Percentiles rank a stretch among this genome's conserved stretches.
Evolutionary conservation across 2,888 invertebrate species (phyloP).

Genomic region (Hemaris fuciformis): DNA sequence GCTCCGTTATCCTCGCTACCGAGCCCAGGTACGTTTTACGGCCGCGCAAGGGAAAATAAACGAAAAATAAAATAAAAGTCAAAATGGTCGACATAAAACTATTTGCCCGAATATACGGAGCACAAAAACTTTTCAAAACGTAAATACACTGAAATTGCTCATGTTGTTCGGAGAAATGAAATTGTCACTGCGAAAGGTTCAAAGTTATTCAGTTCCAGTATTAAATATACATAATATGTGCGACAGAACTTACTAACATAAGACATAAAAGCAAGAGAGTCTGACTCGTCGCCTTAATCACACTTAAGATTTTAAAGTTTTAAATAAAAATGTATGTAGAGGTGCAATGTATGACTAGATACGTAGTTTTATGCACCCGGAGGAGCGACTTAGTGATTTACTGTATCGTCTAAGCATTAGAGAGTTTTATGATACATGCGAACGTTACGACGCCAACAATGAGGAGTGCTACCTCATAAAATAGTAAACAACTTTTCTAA

Average conservation of each 20-base stretch:
- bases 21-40: conserved; percentile 79
- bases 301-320: neutral
- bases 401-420: conserved; percentile 45
- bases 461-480: conserved; percentile 52
- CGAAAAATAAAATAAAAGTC: conserved; percentile 82
- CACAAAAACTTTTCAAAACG: conserved; percentile 60
- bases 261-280: neutral
- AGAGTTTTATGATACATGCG: conserved; percentile 49
- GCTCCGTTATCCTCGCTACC: conserved; percentile 76
- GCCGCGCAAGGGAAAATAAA: conserved; percentile 79
- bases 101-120: conserved; percentile 69
- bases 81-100: conserved; percentile 79
- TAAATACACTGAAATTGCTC: conserved; percentile 44
- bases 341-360: conserved; percentile 16
- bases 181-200: conserved; percentile 21
- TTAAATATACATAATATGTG: neutral
- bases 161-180: conserved; percentile 40
- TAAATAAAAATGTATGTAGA: neutral
- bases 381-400: conserved; percentile 40
- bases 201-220: neutral
- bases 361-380: conserved; percentile 15
- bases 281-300: neutral
- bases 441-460: conserved; percentile 50
- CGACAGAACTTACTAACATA: neutral
- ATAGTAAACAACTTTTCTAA: conserved; percentile 55